These are phyloP conservation scores for Megaceryle torquata DNA, from an alignment of 2,113 vertebrate species.

Conservation along the genomic window DNA sequence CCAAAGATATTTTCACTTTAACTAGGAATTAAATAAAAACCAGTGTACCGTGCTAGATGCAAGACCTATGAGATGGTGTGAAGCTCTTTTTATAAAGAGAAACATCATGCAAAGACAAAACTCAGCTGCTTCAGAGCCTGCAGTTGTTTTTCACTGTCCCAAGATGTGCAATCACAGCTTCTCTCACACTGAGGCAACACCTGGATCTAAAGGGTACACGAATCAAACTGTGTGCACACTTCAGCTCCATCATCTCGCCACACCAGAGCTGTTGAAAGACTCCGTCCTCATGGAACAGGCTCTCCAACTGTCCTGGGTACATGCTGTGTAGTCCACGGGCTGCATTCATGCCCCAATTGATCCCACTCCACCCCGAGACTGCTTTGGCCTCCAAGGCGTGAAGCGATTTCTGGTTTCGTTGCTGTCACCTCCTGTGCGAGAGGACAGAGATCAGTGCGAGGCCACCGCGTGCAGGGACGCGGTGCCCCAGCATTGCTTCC, in stretches of 20 bases:
- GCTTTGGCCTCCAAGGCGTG: rapidly evolving
- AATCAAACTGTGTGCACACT: background rate
- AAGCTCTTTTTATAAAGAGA: background rate
- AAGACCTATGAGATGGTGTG: background rate
- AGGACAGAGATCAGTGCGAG: background rate
- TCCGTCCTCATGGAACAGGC: background rate
- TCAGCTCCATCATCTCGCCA: background rate
- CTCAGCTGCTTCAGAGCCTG: background rate
- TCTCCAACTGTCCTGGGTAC: background rate
- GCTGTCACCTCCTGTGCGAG: no score
- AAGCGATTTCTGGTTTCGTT: background rate
- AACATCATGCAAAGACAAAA: background rate
- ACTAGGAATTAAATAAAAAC: background rate
- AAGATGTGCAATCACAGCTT: background rate
- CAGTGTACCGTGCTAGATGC: background rate
- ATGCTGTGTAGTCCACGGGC: rapidly evolving
- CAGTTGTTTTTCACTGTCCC: background rate
- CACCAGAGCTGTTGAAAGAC: background rate
- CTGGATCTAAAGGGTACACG: background rate
- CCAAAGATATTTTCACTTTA: background rate
- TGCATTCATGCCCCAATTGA: background rate
- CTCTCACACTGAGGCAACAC: background rate
- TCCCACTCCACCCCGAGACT: background rate
- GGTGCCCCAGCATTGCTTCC: background rate
- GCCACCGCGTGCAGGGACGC: background rate